These are phyloP conservation scores for Tiliacea aurago DNA, from an alignment of 2,888 invertebrate species.

Conservation along the genomic window DNA sequence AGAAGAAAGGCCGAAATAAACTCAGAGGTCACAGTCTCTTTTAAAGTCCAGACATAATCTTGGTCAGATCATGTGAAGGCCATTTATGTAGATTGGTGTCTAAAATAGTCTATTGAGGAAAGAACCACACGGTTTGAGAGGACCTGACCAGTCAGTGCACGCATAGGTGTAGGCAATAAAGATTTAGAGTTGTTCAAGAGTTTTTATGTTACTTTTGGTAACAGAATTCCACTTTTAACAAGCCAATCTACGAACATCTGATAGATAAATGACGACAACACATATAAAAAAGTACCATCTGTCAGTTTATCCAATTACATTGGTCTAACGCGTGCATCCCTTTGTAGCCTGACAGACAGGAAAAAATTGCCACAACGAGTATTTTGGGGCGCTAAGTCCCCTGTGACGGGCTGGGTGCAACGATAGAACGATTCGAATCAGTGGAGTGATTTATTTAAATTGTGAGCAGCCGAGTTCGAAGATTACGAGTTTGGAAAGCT, in stretches of 20 bases:
- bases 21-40: too few species aligned
- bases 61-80: too few species aligned
- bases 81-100: too few species aligned
- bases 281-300: conserved; percentile 63
- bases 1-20: too few species aligned
- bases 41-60: too few species aligned
- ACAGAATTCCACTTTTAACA: not conserved
- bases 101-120: too few species aligned
- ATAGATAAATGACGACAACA: conserved; percentile 54
- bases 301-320: conserved; percentile 71
- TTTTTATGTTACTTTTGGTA: not conserved
- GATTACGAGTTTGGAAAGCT: conserved; percentile 55
- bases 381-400: conserved; percentile 63
- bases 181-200: not conserved
- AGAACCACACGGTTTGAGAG: too few species aligned
- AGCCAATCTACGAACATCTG: conserved; percentile 30
- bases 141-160: too few species aligned
- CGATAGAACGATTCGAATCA: conserved; percentile 63
- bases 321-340: conserved; percentile 65
- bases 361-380: conserved; percentile 68
- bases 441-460: conserved; percentile 67
- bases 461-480: conserved; percentile 58
- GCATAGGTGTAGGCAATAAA: not conserved
- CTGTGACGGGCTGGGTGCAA: conserved; percentile 59
- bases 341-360: conserved; percentile 66